Percentiles rank a stretch among this genome's conserved stretches.
These are phyloP conservation scores for Chromoteleia sp. DNA, from an alignment of 2,888 invertebrate species.

Conservation along the genomic window DNA sequence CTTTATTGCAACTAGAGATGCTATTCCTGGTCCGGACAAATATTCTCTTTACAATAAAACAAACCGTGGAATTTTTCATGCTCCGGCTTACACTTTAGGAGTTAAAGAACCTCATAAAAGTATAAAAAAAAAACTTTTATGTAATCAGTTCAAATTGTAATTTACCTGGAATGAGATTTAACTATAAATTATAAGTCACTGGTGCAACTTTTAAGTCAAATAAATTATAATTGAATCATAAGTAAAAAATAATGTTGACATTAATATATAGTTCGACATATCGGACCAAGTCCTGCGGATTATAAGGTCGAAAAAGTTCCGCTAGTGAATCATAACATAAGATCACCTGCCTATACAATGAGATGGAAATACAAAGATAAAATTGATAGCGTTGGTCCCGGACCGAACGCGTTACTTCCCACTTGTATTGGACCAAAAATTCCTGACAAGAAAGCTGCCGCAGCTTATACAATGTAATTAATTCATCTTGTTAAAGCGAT, in stretches of 20 bases:
- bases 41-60: slow-evolving; percentile 86
- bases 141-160: too few species aligned
- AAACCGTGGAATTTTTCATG: slow-evolving; percentile 83
- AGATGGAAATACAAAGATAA: slow-evolving; percentile 84
- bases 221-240: not conserved
- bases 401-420: slow-evolving; percentile 87
- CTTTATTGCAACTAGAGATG: slow-evolving; percentile 67
- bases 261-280: slow-evolving; percentile 60
- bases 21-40: slow-evolving; percentile 84
- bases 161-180: too few species aligned
- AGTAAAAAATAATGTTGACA: not conserved
- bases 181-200: too few species aligned
- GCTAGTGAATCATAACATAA: slow-evolving; percentile 85
- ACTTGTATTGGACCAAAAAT: slow-evolving; percentile 86
- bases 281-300: slow-evolving; percentile 88
- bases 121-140: too few species aligned
- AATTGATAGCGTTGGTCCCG: slow-evolving; percentile 85
- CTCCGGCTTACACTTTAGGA: slow-evolving; percentile 87
- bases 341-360: slow-evolving; percentile 87
- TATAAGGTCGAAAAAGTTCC: slow-evolving; percentile 87
- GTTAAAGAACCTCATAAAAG: slow-evolving; percentile 74
- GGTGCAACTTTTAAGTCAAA: not conserved
- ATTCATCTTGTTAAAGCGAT: too few species aligned
- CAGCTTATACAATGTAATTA: slow-evolving; percentile 86
- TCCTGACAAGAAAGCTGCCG: slow-evolving; percentile 85